Conservation (phyloP, 2,888 invertebrate genomes). For the Cephus runcator region DNA sequence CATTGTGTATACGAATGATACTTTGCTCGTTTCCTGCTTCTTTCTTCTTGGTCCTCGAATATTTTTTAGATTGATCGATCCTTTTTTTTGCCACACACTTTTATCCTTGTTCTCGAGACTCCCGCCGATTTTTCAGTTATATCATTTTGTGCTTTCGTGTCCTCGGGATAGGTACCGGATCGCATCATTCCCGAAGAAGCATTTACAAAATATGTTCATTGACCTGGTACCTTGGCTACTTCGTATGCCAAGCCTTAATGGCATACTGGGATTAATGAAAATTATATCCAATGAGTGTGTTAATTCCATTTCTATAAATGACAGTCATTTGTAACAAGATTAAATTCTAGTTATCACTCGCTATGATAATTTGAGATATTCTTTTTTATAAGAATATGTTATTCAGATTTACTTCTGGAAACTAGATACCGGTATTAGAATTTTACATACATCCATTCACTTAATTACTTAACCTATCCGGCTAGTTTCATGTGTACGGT, state of each 20-base stretch:
- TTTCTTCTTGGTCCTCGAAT: neutral
- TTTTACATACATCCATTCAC: neutral
- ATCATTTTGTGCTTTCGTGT: neutral
- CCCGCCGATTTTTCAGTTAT: neutral
- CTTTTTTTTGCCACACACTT: neutral
- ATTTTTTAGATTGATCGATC: neutral
- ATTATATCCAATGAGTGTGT: too few relatives aligned
- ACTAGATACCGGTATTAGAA: neutral
- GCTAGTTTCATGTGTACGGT: neutral
- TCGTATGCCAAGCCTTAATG: neutral
- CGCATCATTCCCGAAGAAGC: neutral
- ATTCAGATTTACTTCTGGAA: neutral
- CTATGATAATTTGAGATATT: neutral
- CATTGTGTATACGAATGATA: constrained; percentile 5
- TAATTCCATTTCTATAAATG: too few relatives aligned
- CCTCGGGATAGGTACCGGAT: neutral
- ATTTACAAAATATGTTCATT: neutral
- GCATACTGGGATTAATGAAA: neutral
- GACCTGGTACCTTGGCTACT: neutral
- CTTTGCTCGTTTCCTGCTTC: constrained; percentile 12
- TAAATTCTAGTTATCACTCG: neutral
- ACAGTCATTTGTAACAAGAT: neutral
- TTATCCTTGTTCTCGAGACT: neutral
- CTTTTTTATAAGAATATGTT: neutral
- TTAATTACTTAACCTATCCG: neutral